These are phyloP conservation scores for Sphaerodactylus townsendi DNA, from an alignment of 2,113 vertebrate genomes.

Conservation along the genomic window DNA sequence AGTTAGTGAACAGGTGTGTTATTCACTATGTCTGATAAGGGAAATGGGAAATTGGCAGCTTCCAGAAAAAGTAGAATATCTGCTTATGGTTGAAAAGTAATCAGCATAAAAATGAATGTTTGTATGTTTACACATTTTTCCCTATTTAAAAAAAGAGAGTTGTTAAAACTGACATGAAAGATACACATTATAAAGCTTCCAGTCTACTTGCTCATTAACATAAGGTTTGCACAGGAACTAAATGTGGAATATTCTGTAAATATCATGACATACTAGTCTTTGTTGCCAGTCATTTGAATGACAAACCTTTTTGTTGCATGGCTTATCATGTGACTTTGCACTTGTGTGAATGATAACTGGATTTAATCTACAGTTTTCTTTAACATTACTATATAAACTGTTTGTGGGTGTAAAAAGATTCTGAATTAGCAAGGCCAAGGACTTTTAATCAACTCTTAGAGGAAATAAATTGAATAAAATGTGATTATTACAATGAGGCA, in stretches of 20 bases:
- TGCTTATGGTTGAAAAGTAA: accelerated
- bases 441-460: too few species aligned
- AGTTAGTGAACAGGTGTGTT: constrained; percentile 32
- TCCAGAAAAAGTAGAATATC: constrained; percentile 7
- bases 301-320: background rate
- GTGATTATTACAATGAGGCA: too few species aligned
- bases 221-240: background rate
- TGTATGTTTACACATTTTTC: constrained; percentile 4
- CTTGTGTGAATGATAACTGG: background rate
- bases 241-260: background rate
- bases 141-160: background rate
- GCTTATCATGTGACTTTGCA: background rate
- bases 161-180: background rate
- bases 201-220: background rate
- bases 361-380: background rate
- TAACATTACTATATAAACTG: too few species aligned
- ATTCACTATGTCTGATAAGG: constrained; percentile 20
- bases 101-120: constrained; percentile 5
- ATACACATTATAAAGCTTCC: background rate
- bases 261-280: background rate
- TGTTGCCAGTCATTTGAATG: background rate
- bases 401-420: too few species aligned
- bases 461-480: too few species aligned
- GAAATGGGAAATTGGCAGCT: background rate
- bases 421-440: too few species aligned